Percentiles rank a stretch among this genome's conserved stretches.
Conservation (phyloP, 2,113 vertebrate genomes). For the Okapia johnstoni region DNA sequence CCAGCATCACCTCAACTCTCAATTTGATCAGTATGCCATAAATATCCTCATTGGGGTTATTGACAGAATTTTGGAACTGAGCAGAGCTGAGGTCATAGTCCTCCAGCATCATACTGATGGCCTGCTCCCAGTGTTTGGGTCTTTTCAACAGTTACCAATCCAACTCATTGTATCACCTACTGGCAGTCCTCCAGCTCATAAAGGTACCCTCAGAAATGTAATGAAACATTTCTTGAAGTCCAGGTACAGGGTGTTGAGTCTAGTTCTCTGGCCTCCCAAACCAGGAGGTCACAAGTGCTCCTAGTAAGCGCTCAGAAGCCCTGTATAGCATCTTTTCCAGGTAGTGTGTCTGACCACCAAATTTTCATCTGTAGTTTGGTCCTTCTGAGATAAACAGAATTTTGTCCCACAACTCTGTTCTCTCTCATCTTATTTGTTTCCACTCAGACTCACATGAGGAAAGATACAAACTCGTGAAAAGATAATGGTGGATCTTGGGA, state of each 20-base stretch:
- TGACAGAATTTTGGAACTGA: constrained; percentile 47
- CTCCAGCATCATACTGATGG: background rate
- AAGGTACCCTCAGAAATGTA: background rate
- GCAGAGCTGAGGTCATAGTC: constrained; percentile 20
- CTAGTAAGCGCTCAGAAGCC: background rate
- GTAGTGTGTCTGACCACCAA: background rate
- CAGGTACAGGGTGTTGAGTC: background rate
- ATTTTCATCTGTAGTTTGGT: background rate
- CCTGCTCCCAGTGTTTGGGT: background rate
- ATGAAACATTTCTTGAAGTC: background rate
- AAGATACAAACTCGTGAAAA: background rate
- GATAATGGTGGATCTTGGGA: background rate
- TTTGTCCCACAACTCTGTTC: background rate
- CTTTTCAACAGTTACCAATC: background rate
- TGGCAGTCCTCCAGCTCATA: background rate
- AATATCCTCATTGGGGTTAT: background rate
- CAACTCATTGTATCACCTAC: constrained; percentile 1
- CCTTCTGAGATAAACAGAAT: background rate
- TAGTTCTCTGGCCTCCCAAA: background rate
- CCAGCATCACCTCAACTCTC: background rate
- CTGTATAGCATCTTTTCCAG: background rate
- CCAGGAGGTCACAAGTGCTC: background rate
- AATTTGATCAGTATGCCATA: background rate
- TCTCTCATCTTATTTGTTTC: background rate
- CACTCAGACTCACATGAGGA: background rate